A percentile compares a stretch with the other conserved stretches of the same genome.
These are phyloP conservation scores for Chloromyia formosa DNA, from an alignment of 2,888 invertebrate species.

Conservation along the genomic window DNA sequence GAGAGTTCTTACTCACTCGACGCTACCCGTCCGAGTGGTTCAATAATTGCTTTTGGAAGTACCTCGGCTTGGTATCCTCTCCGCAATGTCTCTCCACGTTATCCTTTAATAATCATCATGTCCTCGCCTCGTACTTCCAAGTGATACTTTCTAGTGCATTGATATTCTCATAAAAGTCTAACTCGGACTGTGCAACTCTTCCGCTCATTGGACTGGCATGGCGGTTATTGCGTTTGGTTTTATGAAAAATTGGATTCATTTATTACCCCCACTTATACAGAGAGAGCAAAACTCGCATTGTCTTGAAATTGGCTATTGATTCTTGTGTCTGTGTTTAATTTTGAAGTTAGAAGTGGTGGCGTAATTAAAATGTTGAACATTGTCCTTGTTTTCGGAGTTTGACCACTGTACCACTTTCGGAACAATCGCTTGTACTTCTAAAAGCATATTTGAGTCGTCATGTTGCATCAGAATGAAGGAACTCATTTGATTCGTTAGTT, in stretches of 20 bases:
- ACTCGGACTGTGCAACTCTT: background rate
- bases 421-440: no score
- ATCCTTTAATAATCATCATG: background rate
- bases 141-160: background rate
- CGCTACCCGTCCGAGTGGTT: slow-evolving; percentile 20
- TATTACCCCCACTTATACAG: slow-evolving; percentile 27
- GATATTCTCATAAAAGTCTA: slow-evolving; percentile 22
- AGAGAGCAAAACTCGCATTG: background rate
- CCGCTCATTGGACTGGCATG: background rate
- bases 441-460: no score
- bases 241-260: slow-evolving; percentile 42
- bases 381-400: background rate
- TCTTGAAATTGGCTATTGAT: slow-evolving; percentile 4
- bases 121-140: background rate
- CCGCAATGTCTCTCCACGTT: background rate
- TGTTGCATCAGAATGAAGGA: no score
- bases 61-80: background rate
- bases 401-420: no score
- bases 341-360: background rate
- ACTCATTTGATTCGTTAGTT: no score
- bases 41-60: slow-evolving; percentile 35
- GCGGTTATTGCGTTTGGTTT: slow-evolving; percentile 41
- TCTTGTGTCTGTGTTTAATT: background rate
- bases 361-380: background rate
- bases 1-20: slow-evolving; percentile 14